phyloP scores from a whole-genome alignment of 1,140 invertebrate species.

The Brachionus asplanchnoidis region DNA sequence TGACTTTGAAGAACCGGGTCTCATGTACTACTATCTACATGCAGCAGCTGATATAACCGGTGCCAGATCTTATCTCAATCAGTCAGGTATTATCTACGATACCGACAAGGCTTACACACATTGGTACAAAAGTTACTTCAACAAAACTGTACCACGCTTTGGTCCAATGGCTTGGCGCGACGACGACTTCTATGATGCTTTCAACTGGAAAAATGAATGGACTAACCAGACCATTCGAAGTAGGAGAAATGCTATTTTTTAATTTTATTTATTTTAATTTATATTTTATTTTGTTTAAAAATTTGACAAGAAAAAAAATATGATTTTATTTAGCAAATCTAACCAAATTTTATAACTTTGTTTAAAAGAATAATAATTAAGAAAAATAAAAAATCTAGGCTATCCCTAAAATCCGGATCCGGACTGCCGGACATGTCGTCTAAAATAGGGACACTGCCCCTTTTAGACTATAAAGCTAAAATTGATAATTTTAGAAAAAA shows the following conservation, averaged over 20 bases:
- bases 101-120: slow-evolving; percentile 89
- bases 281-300: not conserved
- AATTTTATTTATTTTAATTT: too few relatives aligned
- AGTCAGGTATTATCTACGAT: slow-evolving; percentile 86
- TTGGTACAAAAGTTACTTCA: slow-evolving; percentile 90
- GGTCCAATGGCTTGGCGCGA: slow-evolving; percentile 75
- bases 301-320: not conserved
- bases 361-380: too few relatives aligned
- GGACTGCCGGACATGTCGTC: too few relatives aligned
- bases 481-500: too few relatives aligned
- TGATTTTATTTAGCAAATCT: too few relatives aligned
- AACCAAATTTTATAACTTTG: too few relatives aligned
- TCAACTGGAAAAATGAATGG: slow-evolving; percentile 56
- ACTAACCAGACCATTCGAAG: slow-evolving; percentile 51
- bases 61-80: slow-evolving; percentile 79
- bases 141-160: slow-evolving; percentile 89
- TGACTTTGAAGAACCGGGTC: slow-evolving; percentile 76
- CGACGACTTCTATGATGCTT: slow-evolving; percentile 55
- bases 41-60: slow-evolving; percentile 88
- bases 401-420: too few relatives aligned
- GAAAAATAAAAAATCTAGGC: too few relatives aligned
- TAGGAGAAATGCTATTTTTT: too few relatives aligned
- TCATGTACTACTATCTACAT: slow-evolving; percentile 96
- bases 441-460: too few relatives aligned
- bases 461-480: too few relatives aligned